Evolutionary conservation across 1,140 invertebrate genomes (phyloP).

Genomic region (Heliconius hermathena): DNA sequence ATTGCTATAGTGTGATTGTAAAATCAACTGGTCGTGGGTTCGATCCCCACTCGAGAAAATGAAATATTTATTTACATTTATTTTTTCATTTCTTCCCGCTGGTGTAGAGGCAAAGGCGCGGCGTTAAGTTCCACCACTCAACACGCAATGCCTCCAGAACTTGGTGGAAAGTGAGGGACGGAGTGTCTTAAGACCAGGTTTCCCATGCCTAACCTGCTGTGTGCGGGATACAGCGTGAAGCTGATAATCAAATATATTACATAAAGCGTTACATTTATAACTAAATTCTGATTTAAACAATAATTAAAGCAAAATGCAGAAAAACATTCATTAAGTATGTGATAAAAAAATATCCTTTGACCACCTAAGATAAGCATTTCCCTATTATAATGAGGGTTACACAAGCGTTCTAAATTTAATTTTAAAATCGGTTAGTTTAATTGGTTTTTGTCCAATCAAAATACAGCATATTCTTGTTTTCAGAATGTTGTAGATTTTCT

Average conservation of each 20-base stretch:
- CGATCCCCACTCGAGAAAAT: too few relatives aligned
- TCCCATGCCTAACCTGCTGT: too few relatives aligned
- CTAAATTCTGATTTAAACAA: background rate
- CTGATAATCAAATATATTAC: too few relatives aligned
- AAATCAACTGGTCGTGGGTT: too few relatives aligned
- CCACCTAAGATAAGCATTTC: background rate
- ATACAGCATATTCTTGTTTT: background rate
- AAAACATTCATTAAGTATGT: background rate
- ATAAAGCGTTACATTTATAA: background rate
- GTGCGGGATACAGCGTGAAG: too few relatives aligned
- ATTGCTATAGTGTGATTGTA: constrained; percentile 8
- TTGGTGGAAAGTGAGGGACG: too few relatives aligned
- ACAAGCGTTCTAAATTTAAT: background rate
- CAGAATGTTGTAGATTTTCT: background rate
- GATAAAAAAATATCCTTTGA: background rate
- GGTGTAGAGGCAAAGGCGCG: too few relatives aligned
- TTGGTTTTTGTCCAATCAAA: background rate
- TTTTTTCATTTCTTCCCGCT: too few relatives aligned
- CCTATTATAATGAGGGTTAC: background rate
- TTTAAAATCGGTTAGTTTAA: background rate
- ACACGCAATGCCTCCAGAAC: too few relatives aligned
- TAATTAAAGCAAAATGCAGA: background rate
- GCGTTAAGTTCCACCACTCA: too few relatives aligned
- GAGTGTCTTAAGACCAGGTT: too few relatives aligned
- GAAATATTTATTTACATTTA: too few relatives aligned